Base-by-base conservation (phyloP, 2,888 invertebrate genomes). In the Apodemia mormo region DNA sequence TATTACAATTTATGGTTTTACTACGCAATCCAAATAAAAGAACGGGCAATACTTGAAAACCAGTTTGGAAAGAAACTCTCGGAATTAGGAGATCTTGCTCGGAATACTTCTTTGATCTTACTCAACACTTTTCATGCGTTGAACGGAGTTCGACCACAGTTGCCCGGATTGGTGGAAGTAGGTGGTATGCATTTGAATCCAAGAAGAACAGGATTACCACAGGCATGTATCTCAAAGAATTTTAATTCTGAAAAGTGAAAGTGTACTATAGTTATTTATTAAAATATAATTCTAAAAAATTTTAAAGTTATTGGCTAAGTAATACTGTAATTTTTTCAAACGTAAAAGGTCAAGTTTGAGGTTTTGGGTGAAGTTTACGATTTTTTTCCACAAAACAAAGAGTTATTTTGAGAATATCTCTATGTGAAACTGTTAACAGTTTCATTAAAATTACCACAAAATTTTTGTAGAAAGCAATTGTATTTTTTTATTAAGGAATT, bases 61-160 rank as follows among this genome's bases (percentile, higher is more conserved):
- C 85, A 85, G 71, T 94, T 94, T 54, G 92, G 94, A 5, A 52
- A n/a, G 0, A 88, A 86, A 33, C 85, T 95, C 1, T 91, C 94
- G 0, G 90, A 94, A 69, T 83, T 96, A 4, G 78, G 82, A 6
- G 93, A 94, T 0, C 85, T 95, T 52, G 93, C 88, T 0, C 90
- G 85, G 65, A 94, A 95, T 68, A 87, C 93, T 0, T 93, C 94
- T 0, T 78, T 95, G 67, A 79, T 95, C 73, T 78, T 96, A 54
- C 85, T 94, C 6, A 96, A 96, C 77, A 94, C 94, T 7, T 95
- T 95, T 78, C 94, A 94, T 73, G 92, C 94, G 1, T 78, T 95
- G 58, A 94, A 94, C 70, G 95, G 95, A 0, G 91, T 94, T 1
- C 89, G 92, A 30, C 95, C 96, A 0, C 77, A 88, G 2, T 78